Evolutionary conservation across 2,888 invertebrate species (phyloP).

Genomic region (Auanema freiburgensis): DNA sequence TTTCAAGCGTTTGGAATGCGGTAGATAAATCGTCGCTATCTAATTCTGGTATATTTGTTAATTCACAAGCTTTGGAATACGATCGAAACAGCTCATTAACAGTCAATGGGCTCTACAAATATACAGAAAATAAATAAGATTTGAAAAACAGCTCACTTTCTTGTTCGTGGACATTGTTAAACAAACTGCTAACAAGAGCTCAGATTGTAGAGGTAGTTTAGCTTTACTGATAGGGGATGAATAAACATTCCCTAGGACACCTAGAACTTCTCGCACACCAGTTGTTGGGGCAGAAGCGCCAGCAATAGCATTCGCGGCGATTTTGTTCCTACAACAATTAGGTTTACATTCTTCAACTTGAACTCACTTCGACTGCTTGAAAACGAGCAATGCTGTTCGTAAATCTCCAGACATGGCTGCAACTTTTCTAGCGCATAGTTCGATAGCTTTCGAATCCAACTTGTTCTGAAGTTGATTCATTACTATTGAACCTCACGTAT

Average conservation of each 20-base stretch:
- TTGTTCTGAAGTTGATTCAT: constrained; percentile 20
- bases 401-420: constrained; percentile 92
- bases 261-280: constrained; percentile 50
- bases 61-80: constrained; percentile 42
- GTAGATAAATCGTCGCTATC: constrained; percentile 38
- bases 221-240: constrained; percentile 54
- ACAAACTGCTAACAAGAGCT: constrained; percentile 45
- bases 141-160: constrained; percentile 24
- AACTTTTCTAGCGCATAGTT: constrained; percentile 90
- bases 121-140: too few species aligned
- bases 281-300: constrained; percentile 10
- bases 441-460: constrained; percentile 80
- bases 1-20: constrained; percentile 38
- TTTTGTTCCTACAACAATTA: neutral
- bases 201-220: constrained; percentile 48
- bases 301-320: neutral
- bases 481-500: neutral
- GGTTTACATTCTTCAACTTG: neutral
- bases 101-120: constrained; percentile 31
- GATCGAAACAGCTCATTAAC: constrained; percentile 34
- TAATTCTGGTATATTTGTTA: constrained; percentile 33
- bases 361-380: constrained; percentile 65
- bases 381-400: constrained; percentile 87
- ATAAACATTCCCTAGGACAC: constrained; percentile 47
- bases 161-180: constrained; percentile 38